These are phyloP conservation scores for Brachystomella parvula DNA, from an alignment of 1,140 invertebrate genomes.

Conservation along the genomic window DNA sequence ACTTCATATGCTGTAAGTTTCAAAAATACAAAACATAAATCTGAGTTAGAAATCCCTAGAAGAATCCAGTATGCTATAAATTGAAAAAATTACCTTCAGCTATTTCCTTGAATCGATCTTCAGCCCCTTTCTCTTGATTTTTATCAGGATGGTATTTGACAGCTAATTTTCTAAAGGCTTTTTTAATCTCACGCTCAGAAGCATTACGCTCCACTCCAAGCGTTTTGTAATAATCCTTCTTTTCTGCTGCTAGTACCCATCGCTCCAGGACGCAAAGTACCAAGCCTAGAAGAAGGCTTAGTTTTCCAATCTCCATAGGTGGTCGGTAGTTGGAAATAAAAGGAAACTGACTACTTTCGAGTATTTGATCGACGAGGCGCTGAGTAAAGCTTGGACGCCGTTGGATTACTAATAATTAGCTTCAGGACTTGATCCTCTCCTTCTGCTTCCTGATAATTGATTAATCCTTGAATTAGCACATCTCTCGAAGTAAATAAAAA, in stretches of 20 bases:
- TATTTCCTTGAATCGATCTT: constrained; percentile 45
- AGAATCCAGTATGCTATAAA: background rate
- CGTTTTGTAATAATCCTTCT: constrained; percentile 44
- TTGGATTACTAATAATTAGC: no score
- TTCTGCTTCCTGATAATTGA: no score
- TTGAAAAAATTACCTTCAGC: constrained; percentile 41
- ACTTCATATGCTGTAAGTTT: constrained; percentile 53
- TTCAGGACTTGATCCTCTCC: no score
- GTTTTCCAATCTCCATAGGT: background rate
- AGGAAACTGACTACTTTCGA: background rate
- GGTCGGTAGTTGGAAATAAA: background rate
- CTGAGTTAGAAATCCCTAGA: no score
- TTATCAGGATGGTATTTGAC: constrained; percentile 49
- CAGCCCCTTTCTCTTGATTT: constrained; percentile 43
- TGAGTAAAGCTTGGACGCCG: no score
- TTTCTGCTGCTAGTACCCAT: constrained; percentile 6
- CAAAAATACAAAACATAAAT: constrained; percentile 7
- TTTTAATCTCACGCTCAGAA: constrained; percentile 46
- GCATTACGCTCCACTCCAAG: constrained; percentile 44
- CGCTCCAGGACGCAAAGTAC: background rate
- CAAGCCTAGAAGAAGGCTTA: background rate
- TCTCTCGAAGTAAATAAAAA: no score
- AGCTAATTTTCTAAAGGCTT: constrained; percentile 52
- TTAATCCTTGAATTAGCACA: no score
- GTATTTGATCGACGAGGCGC: no score